Conservation (phyloP, 2,888 invertebrate species). For the Dolichomitus sp. region DNA sequence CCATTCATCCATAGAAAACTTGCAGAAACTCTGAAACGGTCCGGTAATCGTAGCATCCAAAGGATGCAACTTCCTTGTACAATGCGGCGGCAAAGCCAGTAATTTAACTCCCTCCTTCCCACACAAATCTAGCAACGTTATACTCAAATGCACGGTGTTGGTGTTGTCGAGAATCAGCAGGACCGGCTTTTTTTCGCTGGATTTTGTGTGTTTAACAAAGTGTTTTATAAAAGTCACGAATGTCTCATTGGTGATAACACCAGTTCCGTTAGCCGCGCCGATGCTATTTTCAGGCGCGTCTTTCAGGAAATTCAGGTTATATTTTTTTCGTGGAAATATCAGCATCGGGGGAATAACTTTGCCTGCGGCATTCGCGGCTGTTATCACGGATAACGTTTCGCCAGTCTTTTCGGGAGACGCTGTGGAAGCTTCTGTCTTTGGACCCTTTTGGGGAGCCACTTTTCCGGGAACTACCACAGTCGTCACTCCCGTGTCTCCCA, state of each 20-base stretch:
- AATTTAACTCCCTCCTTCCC: constrained; percentile 44
- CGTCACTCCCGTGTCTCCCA: constrained; percentile 56
- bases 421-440: background rate
- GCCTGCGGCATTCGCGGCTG: constrained; percentile 44
- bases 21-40: constrained; percentile 34
- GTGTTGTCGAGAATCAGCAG: constrained; percentile 77
- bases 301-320: constrained; percentile 62
- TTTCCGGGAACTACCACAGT: constrained; percentile 58
- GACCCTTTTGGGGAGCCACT: background rate
- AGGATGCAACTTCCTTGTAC: constrained; percentile 44
- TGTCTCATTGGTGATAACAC: constrained; percentile 75
- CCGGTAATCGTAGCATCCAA: constrained; percentile 22
- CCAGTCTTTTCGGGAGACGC: background rate
- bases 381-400: constrained; percentile 45
- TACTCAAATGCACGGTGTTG: constrained; percentile 69
- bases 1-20: constrained; percentile 62
- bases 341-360: constrained; percentile 60
- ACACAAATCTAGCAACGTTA: constrained; percentile 72
- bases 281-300: constrained; percentile 70
- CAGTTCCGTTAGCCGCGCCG: constrained; percentile 69
- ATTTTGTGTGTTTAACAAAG: constrained; percentile 73
- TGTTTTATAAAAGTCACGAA: constrained; percentile 74
- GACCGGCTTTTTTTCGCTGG: constrained; percentile 68
- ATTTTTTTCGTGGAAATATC: constrained; percentile 64
- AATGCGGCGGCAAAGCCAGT: constrained; percentile 45